phyloP scores from a whole-genome alignment of 1,140 invertebrate genomes.

The Frieseomelitta varia region DNA sequence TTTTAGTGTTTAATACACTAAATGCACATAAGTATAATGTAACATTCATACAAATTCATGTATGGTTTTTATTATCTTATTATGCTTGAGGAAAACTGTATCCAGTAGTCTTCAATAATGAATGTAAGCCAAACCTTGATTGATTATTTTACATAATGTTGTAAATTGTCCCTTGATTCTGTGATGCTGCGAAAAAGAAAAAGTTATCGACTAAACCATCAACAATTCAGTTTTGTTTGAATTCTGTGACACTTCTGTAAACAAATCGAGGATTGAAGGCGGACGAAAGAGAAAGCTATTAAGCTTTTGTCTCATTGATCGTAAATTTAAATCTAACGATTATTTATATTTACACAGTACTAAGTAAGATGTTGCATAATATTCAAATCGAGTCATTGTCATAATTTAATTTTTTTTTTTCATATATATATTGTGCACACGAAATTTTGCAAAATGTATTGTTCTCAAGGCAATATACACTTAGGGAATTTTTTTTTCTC shows the following conservation, averaged over 20 bases:
- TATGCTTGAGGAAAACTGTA: constrained; percentile 30
- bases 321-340: constrained; percentile 40
- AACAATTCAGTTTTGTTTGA: constrained; percentile 36
- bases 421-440: constrained; percentile 61
- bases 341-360: constrained; percentile 48
- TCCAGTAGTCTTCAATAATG: constrained; percentile 66
- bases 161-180: constrained; percentile 52
- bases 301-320: constrained; percentile 31
- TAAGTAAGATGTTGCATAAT: constrained; percentile 57
- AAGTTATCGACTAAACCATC: constrained; percentile 9
- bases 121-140: constrained; percentile 57
- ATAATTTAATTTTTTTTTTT: constrained; percentile 64
- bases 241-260: constrained; percentile 43
- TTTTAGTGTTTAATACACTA: constrained; percentile 58
- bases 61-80: constrained; percentile 49
- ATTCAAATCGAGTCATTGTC: constrained; percentile 57
- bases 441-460: constrained; percentile 52
- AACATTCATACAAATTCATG: constrained; percentile 39
- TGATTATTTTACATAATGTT: constrained; percentile 53
- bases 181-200: constrained; percentile 29
- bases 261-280: constrained; percentile 14
- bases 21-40: constrained; percentile 39
- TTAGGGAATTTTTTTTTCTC: constrained; percentile 46
- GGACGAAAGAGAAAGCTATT: constrained; percentile 22
- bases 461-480: constrained; percentile 62